Evolutionary conservation across 1,140 invertebrate species (phyloP), one percentile per base, ranked within the genome.

Genomic region (Leptinotarsa undecemlineata): DNA sequence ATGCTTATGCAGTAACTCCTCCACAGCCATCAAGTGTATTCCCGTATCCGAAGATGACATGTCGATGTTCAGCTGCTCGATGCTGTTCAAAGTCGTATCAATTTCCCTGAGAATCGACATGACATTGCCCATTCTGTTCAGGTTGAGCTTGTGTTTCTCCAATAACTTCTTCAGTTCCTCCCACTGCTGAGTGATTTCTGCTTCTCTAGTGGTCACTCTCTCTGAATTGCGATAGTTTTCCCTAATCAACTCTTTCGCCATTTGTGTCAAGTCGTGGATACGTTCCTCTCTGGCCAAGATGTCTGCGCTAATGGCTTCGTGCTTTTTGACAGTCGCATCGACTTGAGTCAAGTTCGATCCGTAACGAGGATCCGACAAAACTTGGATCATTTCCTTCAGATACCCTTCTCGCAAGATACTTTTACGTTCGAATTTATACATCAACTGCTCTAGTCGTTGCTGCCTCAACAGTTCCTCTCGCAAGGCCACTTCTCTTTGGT

Each of bases 371-470:
- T 99, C 97, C 0, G 93, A 94, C 20, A 99, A 85, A 14, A 99
- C 96, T 85, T 96, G 95, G 74, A 96, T 96, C 96, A 99, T 99
- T 86, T 99, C 98, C 86, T 97, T 97, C 19, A 99, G 86, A 86
- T 99, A 99, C 2, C 95, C 92, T 82, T 97, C 95, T 73, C 97
- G 88, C 4, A 99, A 89, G 8, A 95, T 91, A 82, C 94, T 95
- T 90, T 99, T 99, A 79, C 94, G 92, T 81, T 96, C 94, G 87
- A 99, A 99, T 83, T 97, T 96, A 83, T 96, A 95, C 79, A 98
- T 98, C 21, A 99, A 88, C 82, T 98, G 96, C 84, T 99, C 97
- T 2, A 99, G 87, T 74, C 95, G 88, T 85, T 99, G 96, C 83
- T 99, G 97, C 19, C 97, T 88, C 57, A 98, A 86, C 8, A 99